phyloP scores from a whole-genome alignment of 2,888 invertebrate genomes.

The Apoda limacodes region DNA sequence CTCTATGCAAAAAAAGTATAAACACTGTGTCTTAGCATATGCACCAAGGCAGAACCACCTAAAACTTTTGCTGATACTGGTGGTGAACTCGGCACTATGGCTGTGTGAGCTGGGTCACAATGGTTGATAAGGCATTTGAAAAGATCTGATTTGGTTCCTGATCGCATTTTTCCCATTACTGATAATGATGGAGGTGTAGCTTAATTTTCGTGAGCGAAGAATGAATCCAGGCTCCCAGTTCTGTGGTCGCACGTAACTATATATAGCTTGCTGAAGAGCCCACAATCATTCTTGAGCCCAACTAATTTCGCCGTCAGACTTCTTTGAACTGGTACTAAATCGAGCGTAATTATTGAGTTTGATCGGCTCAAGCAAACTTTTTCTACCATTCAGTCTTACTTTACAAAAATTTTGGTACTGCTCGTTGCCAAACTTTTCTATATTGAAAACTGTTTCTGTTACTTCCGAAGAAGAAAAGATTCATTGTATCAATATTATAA shows the following conservation, averaged over 20 bases:
- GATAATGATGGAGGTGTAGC: background rate
- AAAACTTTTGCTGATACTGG: constrained; percentile 1
- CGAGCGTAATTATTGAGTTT: no score
- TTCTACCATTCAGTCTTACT: no score
- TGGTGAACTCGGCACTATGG: background rate
- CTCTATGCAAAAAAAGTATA: no score
- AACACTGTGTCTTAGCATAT: constrained; percentile 1
- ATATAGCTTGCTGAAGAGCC: constrained; percentile 1
- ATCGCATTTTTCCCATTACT: background rate
- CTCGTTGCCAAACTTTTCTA: no score
- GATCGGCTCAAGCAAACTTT: no score
- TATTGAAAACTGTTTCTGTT: no score
- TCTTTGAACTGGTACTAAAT: no score
- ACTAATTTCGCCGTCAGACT: no score
- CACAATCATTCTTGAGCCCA: constrained; percentile 1
- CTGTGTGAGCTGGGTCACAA: no score
- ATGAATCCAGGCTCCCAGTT: background rate
- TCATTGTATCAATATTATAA: no score
- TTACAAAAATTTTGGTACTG: no score
- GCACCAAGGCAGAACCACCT: background rate
- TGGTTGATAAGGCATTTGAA: background rate
- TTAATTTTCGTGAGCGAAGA: constrained; percentile 5
- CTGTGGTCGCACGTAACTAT: constrained; percentile 3
- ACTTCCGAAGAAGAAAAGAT: no score
- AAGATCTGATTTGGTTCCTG: constrained; percentile 1